These are phyloP conservation scores for Pteronura brasiliensis DNA, from an alignment of 2,113 vertebrate genomes.

Conservation along the genomic window DNA sequence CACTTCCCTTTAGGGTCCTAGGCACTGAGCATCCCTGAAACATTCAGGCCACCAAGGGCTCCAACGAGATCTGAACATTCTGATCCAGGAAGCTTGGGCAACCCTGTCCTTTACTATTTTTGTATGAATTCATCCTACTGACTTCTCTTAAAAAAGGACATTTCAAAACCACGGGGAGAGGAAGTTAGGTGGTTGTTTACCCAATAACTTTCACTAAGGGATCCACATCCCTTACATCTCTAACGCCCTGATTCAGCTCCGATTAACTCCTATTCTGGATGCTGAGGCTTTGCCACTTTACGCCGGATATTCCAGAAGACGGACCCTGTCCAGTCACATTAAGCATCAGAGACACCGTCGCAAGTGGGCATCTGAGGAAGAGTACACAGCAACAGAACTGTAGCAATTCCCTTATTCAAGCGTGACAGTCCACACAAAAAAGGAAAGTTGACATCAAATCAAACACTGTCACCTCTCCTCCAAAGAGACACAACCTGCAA, in stretches of 20 bases:
- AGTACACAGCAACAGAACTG: not conserved
- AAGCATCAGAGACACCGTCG: not conserved
- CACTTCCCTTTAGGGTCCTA: not conserved
- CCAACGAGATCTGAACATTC: not conserved
- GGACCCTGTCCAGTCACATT: not conserved
- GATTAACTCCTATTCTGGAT: not conserved
- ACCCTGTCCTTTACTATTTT: not conserved
- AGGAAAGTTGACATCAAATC: not conserved
- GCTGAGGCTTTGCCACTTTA: not conserved
- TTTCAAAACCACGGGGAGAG: not conserved
- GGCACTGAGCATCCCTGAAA: not conserved
- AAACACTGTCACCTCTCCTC: not conserved
- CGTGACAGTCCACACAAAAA: not conserved
- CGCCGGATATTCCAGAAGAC: not conserved
- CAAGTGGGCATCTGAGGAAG: not conserved
- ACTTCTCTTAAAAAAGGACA: not conserved
- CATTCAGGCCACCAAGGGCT: not conserved
- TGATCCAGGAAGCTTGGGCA: not conserved
- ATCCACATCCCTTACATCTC: conserved; percentile 12
- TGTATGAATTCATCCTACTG: not conserved
- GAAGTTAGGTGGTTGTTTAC: not conserved
- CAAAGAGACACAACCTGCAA: not conserved
- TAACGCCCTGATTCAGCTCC: not conserved
- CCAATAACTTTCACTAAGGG: conserved; percentile 8
- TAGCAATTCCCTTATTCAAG: not conserved